These are phyloP conservation scores for Elaphurus davidianus DNA, from an alignment of 2,113 vertebrate species.

Conservation along the genomic window DNA sequence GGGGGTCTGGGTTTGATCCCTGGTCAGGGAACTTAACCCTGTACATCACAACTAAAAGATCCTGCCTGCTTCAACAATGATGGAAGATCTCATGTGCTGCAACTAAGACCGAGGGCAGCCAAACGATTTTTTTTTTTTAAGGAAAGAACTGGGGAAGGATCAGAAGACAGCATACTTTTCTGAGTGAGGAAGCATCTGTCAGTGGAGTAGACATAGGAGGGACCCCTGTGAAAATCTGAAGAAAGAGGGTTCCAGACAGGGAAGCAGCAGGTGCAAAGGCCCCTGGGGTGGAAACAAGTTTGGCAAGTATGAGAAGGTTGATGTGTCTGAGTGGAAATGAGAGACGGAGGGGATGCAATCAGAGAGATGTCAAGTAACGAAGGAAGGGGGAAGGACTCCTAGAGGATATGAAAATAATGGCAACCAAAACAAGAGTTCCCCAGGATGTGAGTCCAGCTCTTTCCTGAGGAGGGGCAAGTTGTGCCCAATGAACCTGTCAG, in stretches of 20 bases:
- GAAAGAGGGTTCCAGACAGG: background rate
- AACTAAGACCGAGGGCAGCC: background rate
- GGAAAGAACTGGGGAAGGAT: background rate
- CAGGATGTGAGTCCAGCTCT: background rate
- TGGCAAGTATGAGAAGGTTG: background rate
- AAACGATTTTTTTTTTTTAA: background rate
- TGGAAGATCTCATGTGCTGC: background rate
- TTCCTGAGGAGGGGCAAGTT: background rate
- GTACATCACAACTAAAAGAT: background rate
- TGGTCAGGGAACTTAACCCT: background rate
- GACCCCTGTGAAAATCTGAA: background rate
- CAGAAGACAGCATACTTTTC: background rate
- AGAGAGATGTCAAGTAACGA: background rate
- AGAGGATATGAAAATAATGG: background rate
- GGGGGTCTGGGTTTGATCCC: background rate
- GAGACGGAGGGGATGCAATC: fast-evolving
- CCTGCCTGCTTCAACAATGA: background rate
- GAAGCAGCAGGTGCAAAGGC: background rate
- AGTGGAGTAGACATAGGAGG: background rate
- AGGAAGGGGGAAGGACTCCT: background rate
- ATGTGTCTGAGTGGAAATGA: background rate
- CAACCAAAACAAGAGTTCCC: background rate
- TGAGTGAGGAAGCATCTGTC: background rate
- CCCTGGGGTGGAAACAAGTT: background rate
- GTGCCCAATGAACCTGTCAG: too few relatives aligned